Conservation (phyloP, 2,888 invertebrate species). For the Zygaena filipendulae region DNA sequence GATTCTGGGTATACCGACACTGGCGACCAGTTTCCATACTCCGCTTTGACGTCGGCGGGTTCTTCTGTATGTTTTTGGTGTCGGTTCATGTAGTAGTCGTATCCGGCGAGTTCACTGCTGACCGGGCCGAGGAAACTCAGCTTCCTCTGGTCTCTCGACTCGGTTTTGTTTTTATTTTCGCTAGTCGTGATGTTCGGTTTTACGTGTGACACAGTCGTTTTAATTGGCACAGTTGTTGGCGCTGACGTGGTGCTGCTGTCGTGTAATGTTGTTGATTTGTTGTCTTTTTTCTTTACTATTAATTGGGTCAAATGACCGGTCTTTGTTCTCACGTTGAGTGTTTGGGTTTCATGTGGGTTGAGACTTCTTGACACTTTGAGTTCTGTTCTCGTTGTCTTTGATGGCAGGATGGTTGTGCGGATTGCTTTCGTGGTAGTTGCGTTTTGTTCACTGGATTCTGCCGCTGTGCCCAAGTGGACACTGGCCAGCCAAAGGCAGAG, state of each 20-base stretch:
- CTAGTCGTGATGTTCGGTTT: conserved; percentile 29
- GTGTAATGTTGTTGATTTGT: conserved; percentile 49
- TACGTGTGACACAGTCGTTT: conserved; percentile 26
- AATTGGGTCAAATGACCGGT: conserved; percentile 81
- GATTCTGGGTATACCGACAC: conserved; percentile 60
- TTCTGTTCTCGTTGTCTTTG: conserved; percentile 77
- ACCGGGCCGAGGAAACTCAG: conserved; percentile 40
- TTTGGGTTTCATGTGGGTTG: conserved; percentile 80
- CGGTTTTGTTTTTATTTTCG: conserved; percentile 48
- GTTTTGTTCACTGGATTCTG: conserved; percentile 40
- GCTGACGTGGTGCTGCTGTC: conserved; percentile 29
- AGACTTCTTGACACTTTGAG: conserved; percentile 81
- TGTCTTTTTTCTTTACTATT: conserved; percentile 77
- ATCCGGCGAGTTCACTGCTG: conserved; percentile 56
- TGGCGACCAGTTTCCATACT: conserved; percentile 65
- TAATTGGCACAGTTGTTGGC: conserved; percentile 42
- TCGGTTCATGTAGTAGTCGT: conserved; percentile 55
- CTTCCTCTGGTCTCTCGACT: conserved; percentile 55
- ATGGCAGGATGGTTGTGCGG: conserved; percentile 56
- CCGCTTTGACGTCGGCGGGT: conserved; percentile 52
- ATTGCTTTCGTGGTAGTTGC: conserved; percentile 50
- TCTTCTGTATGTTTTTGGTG: conserved; percentile 51
- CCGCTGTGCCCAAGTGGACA: conserved; percentile 24
- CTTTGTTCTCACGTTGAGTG: conserved; percentile 79
- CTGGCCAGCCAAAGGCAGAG: conserved; percentile 40